Conservation (phyloP, 2,888 invertebrate genomes). For the Melieria crassipennis region DNA sequence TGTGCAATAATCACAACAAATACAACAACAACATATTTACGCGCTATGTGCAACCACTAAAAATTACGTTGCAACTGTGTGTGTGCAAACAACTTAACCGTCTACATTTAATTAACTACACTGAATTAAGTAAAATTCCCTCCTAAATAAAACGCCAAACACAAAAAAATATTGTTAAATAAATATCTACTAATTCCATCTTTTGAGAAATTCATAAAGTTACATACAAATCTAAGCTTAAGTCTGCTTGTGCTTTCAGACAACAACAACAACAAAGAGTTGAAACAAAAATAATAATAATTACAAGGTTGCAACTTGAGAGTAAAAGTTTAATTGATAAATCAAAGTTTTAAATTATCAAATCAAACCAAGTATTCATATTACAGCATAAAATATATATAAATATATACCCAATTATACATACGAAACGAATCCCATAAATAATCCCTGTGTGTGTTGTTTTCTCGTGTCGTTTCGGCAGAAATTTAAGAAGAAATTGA, state of each 20-base stretch:
- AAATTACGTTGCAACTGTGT: slow-evolving; percentile 42
- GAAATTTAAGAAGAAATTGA: background rate
- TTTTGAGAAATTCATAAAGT: background rate
- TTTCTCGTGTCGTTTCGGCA: background rate
- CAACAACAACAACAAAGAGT: background rate
- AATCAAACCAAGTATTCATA: background rate
- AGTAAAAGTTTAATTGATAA: background rate
- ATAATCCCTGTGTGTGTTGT: background rate
- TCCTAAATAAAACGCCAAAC: slow-evolving; percentile 2
- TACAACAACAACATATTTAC: too few relatives aligned
- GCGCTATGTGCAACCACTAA: too few relatives aligned
- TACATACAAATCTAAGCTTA: background rate
- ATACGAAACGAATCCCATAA: background rate
- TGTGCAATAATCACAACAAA: too few relatives aligned
- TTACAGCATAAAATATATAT: background rate
- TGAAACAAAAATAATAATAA: slow-evolving; percentile 6
- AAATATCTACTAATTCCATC: background rate
- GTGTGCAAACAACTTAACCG: slow-evolving; percentile 18
- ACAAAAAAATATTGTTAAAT: background rate
- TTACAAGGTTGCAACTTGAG: background rate
- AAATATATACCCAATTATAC: background rate
- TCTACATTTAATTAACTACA: background rate
- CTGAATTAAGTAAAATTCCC: background rate
- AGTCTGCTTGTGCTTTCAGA: slow-evolving; percentile 21
- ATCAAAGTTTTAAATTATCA: background rate